phyloP scores from a whole-genome alignment of 2,113 vertebrate genomes.

The Vombatus ursinus region DNA sequence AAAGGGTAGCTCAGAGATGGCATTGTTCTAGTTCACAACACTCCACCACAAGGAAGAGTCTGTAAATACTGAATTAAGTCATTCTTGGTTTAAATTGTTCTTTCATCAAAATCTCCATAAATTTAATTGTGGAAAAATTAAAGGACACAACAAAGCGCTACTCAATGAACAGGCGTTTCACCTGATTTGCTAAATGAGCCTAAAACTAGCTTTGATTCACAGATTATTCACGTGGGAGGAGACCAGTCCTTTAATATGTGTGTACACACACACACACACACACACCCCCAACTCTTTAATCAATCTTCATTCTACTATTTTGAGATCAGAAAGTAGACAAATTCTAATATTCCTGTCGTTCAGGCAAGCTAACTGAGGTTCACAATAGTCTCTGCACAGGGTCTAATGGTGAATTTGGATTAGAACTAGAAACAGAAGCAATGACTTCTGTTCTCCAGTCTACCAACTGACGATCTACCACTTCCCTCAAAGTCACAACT shows the following conservation, averaged over 20 bases:
- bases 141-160: background rate
- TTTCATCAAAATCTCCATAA: slow-evolving; percentile 22
- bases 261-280: background rate
- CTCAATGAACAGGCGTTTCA: background rate
- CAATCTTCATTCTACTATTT: background rate
- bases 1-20: slow-evolving; percentile 60
- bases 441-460: background rate
- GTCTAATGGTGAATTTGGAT: background rate
- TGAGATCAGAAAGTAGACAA: slow-evolving; percentile 11
- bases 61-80: background rate
- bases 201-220: background rate
- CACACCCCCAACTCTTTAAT: background rate
- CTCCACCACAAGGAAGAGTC: slow-evolving; percentile 48
- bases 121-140: slow-evolving; percentile 22
- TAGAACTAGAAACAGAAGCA: background rate
- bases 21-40: slow-evolving; percentile 48
- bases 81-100: slow-evolving; percentile 43
- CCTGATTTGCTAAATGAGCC: background rate
- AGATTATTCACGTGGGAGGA: background rate
- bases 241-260: background rate
- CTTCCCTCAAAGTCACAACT: background rate
- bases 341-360: background rate
- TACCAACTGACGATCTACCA: fast-evolving
- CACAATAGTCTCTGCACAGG: background rate
- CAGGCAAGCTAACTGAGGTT: background rate